Base-by-base conservation (phyloP, 2,797 vertebrate genomes). In the Sylvia borin region DNA sequence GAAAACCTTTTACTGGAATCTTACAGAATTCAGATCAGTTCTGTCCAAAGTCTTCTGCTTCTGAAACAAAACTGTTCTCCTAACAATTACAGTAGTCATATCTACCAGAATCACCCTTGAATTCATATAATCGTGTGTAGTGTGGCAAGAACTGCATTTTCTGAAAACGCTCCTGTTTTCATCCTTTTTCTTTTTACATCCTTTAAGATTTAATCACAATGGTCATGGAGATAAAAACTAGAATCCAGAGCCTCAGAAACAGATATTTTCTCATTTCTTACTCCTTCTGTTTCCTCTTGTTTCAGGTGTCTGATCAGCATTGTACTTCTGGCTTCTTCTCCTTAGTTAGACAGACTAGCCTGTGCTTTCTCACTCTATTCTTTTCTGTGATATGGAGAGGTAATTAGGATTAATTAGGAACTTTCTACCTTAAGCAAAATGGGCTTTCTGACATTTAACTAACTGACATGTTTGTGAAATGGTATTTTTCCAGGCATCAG, bases 321-420 rank as follows among this genome's bases (percentile, higher is more conserved):
- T 85, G 8, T 38, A n/a, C 84, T 91, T 74, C n/a, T 84, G 76
- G 11, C 15, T 58, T 40, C 45, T 72, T 68, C 66, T 84, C 16
- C 67, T 90, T 51, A 61, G 48, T 70, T 92, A 36, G 7, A 55
- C 4, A 67, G 42, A 89, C 65, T 83, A 91, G 77, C 0, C 3
- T 29, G 20, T 64, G 21, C 19, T 18, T 40, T 77, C 19, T 93
- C 14, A 8, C 17, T 67, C 26, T 48, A 8, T 55, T 77, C 2
- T 65, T 75, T 82, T 58, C 16, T 1, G 3, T 50, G 24, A 27
- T 53, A 47, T 15, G 11, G n/a, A 64, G 70, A 66, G 13, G 7
- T 62, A 92, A 78, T 58, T 55, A n/a, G 32, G n/a, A 92, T 90
- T 88, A 95, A 93, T 92, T 75, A 73, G 32, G 32, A 74, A 76